A percentile compares a stretch with the other conserved stretches of the same genome.
These are phyloP conservation scores for Isotomurus palustris DNA, from an alignment of 2,888 invertebrate genomes.

Conservation along the genomic window DNA sequence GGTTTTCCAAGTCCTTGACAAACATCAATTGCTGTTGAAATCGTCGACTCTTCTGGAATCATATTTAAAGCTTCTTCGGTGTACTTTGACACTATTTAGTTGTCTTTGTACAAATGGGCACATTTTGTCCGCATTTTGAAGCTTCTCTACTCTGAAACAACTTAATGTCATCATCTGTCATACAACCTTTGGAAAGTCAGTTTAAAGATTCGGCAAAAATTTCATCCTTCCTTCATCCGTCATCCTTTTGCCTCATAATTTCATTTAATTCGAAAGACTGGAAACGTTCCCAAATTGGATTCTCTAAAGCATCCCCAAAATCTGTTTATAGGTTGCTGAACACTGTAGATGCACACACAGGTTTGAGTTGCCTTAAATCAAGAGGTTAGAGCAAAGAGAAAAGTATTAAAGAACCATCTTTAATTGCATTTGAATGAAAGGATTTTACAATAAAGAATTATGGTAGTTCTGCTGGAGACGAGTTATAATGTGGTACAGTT, in stretches of 20 bases:
- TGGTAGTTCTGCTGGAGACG: conserved; percentile 17
- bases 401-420: too few species aligned
- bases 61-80: background rate
- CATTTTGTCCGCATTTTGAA: background rate
- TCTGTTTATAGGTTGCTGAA: background rate
- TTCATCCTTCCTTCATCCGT: conserved; percentile 19
- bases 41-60: background rate
- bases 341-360: background rate
- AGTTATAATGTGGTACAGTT: conserved; percentile 14
- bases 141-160: conserved; percentile 3
- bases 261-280: conserved; percentile 3
- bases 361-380: background rate
- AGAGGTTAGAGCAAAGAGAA: too few species aligned
- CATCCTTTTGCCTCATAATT: conserved; percentile 24
- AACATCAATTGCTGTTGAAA: background rate
- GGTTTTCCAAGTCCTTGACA: background rate
- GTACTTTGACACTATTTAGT: background rate
- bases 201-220: conserved; percentile 4
- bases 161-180: background rate
- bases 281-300: conserved; percentile 9
- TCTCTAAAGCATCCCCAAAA: background rate
- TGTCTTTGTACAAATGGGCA: background rate
- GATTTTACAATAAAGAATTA: conserved; percentile 14
- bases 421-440: too few species aligned
- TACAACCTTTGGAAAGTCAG: conserved; percentile 6